Conservation (phyloP, 2,888 invertebrate species). For the Epirrita christyi region DNA sequence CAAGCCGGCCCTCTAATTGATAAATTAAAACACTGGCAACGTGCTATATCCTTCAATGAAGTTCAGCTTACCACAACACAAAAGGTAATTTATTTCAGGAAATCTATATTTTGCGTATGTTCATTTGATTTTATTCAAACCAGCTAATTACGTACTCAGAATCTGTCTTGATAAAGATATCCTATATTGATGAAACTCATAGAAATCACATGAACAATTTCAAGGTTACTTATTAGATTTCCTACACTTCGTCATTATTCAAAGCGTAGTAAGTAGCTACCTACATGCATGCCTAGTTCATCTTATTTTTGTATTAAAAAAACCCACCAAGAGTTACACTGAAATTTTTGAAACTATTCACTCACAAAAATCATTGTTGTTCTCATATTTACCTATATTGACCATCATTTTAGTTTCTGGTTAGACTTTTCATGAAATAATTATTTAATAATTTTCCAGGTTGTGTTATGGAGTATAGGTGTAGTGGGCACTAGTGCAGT, state of each 20-base stretch:
- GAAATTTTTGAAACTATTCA: too few species aligned
- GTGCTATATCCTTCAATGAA: conserved; percentile 72
- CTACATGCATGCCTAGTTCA: too few species aligned
- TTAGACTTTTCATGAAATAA: too few species aligned
- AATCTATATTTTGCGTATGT: not conserved
- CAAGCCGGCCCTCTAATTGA: conserved; percentile 84
- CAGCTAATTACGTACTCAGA: not conserved
- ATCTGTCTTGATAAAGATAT: not conserved
- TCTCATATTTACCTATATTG: too few species aligned
- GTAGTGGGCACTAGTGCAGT: conserved; percentile 89
- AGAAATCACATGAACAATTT: not conserved
- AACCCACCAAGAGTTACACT: too few species aligned
- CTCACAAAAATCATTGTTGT: too few species aligned
- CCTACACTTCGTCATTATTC: too few species aligned
- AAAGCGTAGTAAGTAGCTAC: too few species aligned
- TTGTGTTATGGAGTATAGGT: conserved; percentile 89
- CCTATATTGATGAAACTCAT: not conserved
- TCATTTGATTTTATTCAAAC: not conserved
- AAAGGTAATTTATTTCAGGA: conserved; percentile 80
- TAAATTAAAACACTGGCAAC: conserved; percentile 82
- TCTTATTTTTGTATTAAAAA: too few species aligned
- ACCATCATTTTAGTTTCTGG: too few species aligned
- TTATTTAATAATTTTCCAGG: conserved; percentile 63
- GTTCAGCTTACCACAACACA: conserved; percentile 87
- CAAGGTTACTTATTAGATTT: not conserved